Conservation (phyloP, 2,113 vertebrate genomes). For the Axis porcinus region DNA sequence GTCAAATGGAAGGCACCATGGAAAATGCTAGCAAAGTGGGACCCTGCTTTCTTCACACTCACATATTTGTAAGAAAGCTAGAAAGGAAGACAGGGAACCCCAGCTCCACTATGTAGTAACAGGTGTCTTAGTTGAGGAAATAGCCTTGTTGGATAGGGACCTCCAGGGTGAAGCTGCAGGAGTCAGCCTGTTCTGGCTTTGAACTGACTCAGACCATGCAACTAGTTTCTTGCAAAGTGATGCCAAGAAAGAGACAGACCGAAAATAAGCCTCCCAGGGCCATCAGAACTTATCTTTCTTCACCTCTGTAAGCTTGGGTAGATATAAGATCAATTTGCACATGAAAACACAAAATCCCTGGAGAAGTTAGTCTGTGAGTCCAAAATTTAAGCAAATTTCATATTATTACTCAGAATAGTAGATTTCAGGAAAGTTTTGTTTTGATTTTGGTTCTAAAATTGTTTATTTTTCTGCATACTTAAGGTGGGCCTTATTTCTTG, state of each 20-base stretch:
- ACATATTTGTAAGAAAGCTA: neutral
- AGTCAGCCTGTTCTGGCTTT: neutral
- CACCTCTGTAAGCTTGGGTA: neutral
- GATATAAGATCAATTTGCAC: neutral
- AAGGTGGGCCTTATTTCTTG: neutral
- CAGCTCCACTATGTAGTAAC: neutral
- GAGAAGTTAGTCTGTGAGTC: neutral
- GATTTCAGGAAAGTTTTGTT: neutral
- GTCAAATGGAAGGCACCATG: neutral
- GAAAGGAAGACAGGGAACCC: neutral
- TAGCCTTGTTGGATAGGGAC: neutral
- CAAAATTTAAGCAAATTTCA: neutral
- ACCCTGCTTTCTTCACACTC: neutral
- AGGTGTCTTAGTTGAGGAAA: neutral
- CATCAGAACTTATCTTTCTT: neutral
- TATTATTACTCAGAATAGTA: neutral
- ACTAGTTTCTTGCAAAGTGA: neutral
- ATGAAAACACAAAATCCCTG: neutral
- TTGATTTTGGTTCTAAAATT: neutral
- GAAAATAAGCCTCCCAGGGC: neutral
- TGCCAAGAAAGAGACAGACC: neutral
- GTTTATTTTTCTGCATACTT: neutral
- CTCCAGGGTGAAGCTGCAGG: neutral
- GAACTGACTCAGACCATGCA: neutral
- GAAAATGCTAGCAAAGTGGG: neutral